phyloP scores from a whole-genome alignment of 2,888 invertebrate genomes.

The Brachynemurus nebulosus region DNA sequence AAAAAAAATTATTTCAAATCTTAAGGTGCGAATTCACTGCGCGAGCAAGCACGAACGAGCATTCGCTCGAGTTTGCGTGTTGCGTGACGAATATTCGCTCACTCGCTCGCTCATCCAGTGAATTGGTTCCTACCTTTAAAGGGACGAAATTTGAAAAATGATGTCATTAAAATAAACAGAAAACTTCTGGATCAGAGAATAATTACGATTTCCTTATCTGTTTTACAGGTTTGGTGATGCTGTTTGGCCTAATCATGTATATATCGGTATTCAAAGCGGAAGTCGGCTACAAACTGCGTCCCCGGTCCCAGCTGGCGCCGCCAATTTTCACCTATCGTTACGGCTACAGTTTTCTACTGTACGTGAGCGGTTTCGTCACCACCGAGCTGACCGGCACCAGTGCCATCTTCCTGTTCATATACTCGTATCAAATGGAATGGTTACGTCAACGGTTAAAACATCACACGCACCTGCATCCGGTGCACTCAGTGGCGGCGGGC shows the following conservation, averaged over 20 bases:
- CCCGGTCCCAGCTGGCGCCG: conserved; percentile 62
- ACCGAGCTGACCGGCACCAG: conserved; percentile 77
- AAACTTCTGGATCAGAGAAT: too few species aligned
- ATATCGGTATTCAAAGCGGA: conserved; percentile 86
- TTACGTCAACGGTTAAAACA: conserved; percentile 37
- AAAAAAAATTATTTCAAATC: too few species aligned
- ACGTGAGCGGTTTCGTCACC: conserved; percentile 70
- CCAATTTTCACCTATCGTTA: conserved; percentile 75
- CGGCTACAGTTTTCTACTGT: conserved; percentile 77
- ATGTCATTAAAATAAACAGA: too few species aligned
- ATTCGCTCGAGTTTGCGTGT: too few species aligned
- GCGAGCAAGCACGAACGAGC: too few species aligned
- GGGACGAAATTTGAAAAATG: too few species aligned
- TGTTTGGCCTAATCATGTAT: conserved; percentile 84
- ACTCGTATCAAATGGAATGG: conserved; percentile 58
- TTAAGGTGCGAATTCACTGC: too few species aligned
- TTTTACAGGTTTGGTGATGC: conserved; percentile 69
- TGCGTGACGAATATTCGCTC: too few species aligned
- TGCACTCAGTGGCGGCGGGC: conserved; percentile 37
- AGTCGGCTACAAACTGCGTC: conserved; percentile 72
- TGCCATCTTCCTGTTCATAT: conserved; percentile 76
- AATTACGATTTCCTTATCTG: neutral
- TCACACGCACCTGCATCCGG: conserved; percentile 36
- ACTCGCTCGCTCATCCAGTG: too few species aligned
- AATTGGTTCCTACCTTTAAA: too few species aligned